These are phyloP conservation scores for Knipowitschia caucasica DNA, from an alignment of 2,797 vertebrate species.

Conservation along the genomic window DNA sequence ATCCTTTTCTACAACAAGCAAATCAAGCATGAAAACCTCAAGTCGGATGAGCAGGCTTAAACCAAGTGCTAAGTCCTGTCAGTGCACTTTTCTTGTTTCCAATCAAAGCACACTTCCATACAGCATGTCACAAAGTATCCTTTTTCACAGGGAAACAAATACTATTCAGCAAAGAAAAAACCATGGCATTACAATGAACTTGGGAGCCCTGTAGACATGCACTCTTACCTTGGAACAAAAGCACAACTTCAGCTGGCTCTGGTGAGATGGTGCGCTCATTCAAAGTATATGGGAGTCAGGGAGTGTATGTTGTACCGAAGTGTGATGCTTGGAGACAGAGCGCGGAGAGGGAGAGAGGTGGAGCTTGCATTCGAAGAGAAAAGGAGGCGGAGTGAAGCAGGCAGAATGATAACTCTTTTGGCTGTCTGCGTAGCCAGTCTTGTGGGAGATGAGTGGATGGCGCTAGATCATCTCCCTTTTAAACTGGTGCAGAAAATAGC, in stretches of 20 bases:
- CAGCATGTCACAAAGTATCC: conserved; percentile 41
- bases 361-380: conserved; percentile 55
- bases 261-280: conserved; percentile 60
- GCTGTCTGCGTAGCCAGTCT: conserved; percentile 59
- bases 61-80: conserved; percentile 36
- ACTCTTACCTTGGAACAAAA: conserved; percentile 70
- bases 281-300: conserved; percentile 51
- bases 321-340: conserved; percentile 25
- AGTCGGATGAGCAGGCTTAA: conserved; percentile 27
- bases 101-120: conserved; percentile 34
- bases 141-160: conserved; percentile 2
- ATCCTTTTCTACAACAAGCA: conserved; percentile 30
- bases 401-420: conserved; percentile 60
- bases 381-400: conserved; percentile 47
- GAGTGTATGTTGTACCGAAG: conserved; percentile 20
- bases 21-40: conserved; percentile 15
- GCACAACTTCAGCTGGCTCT: conserved; percentile 66
- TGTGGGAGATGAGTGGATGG: conserved; percentile 62
- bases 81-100: conserved; percentile 42
- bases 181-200: conserved; percentile 31
- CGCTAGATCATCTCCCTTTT: conserved; percentile 59
- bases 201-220: conserved; percentile 35
- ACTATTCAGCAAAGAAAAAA: conserved; percentile 4
- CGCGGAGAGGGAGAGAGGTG: conserved; percentile 56
- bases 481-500: conserved; percentile 45